Evolutionary conservation across 2,888 invertebrate species (phyloP), one percentile per base, ranked within the genome.

Genomic region (Leptura quadrifasciata): DNA sequence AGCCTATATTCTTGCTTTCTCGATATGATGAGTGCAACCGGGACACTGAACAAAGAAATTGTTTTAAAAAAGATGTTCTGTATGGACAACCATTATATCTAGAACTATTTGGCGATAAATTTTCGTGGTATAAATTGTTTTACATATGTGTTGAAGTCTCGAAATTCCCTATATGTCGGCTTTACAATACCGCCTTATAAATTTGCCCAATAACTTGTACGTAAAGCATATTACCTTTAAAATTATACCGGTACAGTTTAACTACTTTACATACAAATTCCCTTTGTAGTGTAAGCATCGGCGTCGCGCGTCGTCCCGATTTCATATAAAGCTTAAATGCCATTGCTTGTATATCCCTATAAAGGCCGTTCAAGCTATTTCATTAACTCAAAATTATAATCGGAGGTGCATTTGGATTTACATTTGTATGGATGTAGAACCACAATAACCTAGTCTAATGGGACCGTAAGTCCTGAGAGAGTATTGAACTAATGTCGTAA

Each of bases 351-450:
- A 52, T 47, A 71, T 61, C 61, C 58, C 27, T 52, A 21, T 20
- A 71, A 69, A 61, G 58, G 47, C 54, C 27, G 47, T 27, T 18
- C n/a, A 47, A 71, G 60, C 71, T 61, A 71, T 71, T 71, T 71
- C 60, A 61, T 61, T 71, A 61, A 24, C 61, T 39, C 39, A 39
- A 61, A 27, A 71, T 61, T 52, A 52, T 71, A 61, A 47, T 71
- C 52, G 24, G 20, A 61, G 60, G 31, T 61, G 71, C 27, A 71
- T 27, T 60, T n/a, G 60, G 57, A 71, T 71, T 52, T 52, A 20
- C 52, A 20, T 57, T 57, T 57, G 47, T 21, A 57, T 15, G 10
- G 57, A 20, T 18, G 20, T 9, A 10, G 20, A 12, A 21, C 20
- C 21, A 20, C 9, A 20, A 57, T 21, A 20, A 21, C 20, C 10